Conservation (phyloP, 2,113 vertebrate species). For the Dipodomys spectabilis region DNA sequence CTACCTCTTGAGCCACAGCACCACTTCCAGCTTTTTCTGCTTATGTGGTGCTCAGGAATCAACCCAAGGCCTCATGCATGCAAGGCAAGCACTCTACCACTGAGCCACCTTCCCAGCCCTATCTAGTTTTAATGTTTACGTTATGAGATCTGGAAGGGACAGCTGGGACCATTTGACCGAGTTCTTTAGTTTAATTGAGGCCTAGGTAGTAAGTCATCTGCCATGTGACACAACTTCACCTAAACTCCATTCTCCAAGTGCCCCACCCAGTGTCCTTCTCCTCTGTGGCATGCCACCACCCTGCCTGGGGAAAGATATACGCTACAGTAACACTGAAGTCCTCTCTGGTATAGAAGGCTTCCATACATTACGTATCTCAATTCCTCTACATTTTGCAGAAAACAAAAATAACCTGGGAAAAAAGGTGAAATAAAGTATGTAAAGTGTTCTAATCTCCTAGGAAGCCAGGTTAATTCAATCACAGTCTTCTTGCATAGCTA, state of each 20-base stretch:
- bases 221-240: not conserved
- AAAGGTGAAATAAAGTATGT: not conserved
- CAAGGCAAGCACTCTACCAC: too few species aligned
- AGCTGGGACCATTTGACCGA: not conserved
- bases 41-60: too few species aligned
- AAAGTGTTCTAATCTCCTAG: not conserved
- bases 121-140: too few species aligned
- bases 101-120: too few species aligned
- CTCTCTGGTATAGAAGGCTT: not conserved
- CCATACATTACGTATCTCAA: not conserved
- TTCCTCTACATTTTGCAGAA: not conserved
- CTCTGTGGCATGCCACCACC: not conserved
- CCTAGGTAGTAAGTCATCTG: not conserved
- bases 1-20: too few species aligned
- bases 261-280: not conserved
- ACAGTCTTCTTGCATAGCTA: not conserved
- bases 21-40: too few species aligned
- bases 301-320: too few species aligned
- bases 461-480: not conserved
- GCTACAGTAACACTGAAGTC: not conserved
- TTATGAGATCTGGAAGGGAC: not conserved
- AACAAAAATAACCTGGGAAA: conserved; percentile 35
- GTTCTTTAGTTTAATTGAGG: not conserved
- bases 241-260: conserved; percentile 14
- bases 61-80: too few species aligned